These are phyloP conservation scores for Hyphantria cunea DNA, from an alignment of 1,140 invertebrate species.

Conservation along the genomic window DNA sequence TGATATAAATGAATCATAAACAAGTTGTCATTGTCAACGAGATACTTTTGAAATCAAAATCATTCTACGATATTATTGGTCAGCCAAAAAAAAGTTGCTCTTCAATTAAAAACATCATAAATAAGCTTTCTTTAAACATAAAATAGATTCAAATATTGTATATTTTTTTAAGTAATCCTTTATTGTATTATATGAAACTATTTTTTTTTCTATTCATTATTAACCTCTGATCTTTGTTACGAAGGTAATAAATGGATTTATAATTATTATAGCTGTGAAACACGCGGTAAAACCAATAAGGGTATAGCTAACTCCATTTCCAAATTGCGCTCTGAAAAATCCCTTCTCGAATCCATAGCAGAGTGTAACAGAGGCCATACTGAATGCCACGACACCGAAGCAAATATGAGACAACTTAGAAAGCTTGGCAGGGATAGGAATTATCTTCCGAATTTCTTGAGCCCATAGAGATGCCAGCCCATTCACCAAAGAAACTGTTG, in stretches of 20 bases:
- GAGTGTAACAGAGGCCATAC: conserved; percentile 40
- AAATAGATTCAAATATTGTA: too few species aligned
- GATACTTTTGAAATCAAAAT: too few species aligned
- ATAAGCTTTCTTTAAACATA: too few species aligned
- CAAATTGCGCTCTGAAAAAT: conserved; percentile 44
- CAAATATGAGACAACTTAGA: conserved; percentile 60
- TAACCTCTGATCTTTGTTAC: conserved; percentile 32
- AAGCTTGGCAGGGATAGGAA: conserved; percentile 48
- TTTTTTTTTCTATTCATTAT: too few species aligned
- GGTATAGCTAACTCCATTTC: conserved; percentile 27
- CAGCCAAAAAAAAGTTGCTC: too few species aligned
- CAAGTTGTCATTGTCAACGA: too few species aligned
- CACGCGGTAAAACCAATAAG: conserved; percentile 39
- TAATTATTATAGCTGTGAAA: conserved; percentile 47
- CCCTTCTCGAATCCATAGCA: conserved; percentile 54
- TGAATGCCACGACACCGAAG: conserved; percentile 52
- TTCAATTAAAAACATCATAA: too few species aligned
- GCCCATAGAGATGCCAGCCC: conserved; percentile 58
- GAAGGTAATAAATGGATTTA: conserved; percentile 45
- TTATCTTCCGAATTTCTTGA: conserved; percentile 45
- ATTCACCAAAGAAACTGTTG: conserved; percentile 50
- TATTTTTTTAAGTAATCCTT: too few species aligned
- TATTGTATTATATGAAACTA: too few species aligned
- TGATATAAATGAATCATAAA: too few species aligned
- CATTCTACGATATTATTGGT: too few species aligned